A percentile compares a stretch with the other conserved stretches of the same genome.
phyloP scores from a whole-genome alignment of 2,797 vertebrate species.

The Huso huso region DNA sequence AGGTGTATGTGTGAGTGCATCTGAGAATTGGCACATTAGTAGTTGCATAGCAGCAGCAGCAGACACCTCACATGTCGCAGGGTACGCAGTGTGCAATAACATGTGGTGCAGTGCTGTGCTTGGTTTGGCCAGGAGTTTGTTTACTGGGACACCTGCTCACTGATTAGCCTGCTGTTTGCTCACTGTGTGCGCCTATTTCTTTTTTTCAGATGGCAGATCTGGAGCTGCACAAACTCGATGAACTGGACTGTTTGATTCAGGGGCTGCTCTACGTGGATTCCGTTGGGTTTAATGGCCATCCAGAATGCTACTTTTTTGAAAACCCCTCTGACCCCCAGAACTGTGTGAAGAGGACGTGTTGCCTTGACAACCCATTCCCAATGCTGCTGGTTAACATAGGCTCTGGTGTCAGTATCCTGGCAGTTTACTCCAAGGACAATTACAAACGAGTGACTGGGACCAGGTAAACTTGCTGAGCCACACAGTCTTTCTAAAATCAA shows the following conservation, averaged over 20 bases:
- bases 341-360: slow-evolving; percentile 87
- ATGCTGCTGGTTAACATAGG: slow-evolving; percentile 98
- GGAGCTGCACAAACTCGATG: slow-evolving; percentile 87
- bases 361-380: slow-evolving; percentile 91
- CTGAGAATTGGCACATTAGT: too few species aligned
- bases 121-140: neutral
- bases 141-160: slow-evolving; percentile 3
- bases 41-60: too few species aligned
- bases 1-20: too few species aligned
- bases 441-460: slow-evolving; percentile 94
- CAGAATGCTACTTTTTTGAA: slow-evolving; percentile 93
- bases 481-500: too few species aligned
- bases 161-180: neutral
- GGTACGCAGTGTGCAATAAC: neutral
- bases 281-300: slow-evolving; percentile 85
- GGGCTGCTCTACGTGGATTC: slow-evolving; percentile 89
- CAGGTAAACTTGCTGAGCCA: slow-evolving; percentile 61
- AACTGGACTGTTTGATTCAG: slow-evolving; percentile 92
- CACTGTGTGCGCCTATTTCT: neutral
- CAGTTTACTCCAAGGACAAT: slow-evolving; percentile 90
- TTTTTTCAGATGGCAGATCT: slow-evolving; percentile 77
- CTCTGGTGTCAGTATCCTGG: slow-evolving; percentile 92
- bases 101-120: too few species aligned
- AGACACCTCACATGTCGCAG: too few species aligned
- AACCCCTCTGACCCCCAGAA: slow-evolving; percentile 84